Evolutionary conservation across 2,888 invertebrate species (phyloP).

Genomic region (Philereme transversata): DNA sequence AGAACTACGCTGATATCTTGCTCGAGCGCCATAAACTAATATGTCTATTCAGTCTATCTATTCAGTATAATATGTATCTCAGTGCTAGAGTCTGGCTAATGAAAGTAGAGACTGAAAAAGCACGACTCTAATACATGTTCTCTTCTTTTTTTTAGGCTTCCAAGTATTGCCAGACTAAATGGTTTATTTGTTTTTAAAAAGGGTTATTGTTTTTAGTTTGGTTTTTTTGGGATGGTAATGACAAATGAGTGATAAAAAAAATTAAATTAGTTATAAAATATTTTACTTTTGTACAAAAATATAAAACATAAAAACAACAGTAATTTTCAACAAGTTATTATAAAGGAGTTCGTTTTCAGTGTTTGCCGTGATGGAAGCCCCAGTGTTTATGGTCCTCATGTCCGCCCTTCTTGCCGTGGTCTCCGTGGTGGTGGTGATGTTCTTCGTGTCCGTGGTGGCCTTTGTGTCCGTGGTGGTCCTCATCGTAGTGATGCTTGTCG

Average conservation of each 20-base stretch:
- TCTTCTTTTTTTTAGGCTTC: no score
- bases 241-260: no score
- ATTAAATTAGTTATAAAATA: slow-evolving; percentile 34
- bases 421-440: slow-evolving; percentile 89
- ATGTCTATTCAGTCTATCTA: no score
- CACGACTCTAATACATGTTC: no score
- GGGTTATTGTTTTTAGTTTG: no score
- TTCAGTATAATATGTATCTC: no score
- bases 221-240: not conserved
- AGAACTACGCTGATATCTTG: no score
- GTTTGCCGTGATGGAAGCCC: slow-evolving; percentile 85
- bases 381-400: slow-evolving; percentile 89
- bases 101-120: no score
- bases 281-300: slow-evolving; percentile 67
- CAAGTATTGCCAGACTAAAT: no score
- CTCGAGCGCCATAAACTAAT: no score
- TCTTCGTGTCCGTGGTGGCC: slow-evolving; percentile 91
- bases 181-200: no score
- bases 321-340: slow-evolving; percentile 59
- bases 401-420: slow-evolving; percentile 90
- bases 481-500: slow-evolving; percentile 91
- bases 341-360: slow-evolving; percentile 50
- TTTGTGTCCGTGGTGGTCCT: slow-evolving; percentile 90
- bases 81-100: no score
- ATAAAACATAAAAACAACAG: slow-evolving; percentile 62